A percentile compares a stretch with the other conserved stretches of the same genome.
phyloP scores from a whole-genome alignment of 2,113 vertebrate species.

The Halcyon senegalensis region DNA sequence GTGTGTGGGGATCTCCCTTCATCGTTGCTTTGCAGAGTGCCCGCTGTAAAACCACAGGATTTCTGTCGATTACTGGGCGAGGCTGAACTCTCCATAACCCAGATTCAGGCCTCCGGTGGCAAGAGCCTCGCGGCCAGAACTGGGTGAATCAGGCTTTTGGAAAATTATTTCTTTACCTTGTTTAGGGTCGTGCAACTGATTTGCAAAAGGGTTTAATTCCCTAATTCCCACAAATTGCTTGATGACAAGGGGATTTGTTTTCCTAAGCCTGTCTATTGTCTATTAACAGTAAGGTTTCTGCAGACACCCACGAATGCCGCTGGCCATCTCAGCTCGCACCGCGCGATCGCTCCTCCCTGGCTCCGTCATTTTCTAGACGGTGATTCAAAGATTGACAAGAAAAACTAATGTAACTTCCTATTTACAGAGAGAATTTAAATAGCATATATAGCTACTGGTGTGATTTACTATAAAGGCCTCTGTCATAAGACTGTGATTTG shows the following conservation, averaged over 20 bases:
- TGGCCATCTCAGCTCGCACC: background rate
- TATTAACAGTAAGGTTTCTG: rapidly evolving
- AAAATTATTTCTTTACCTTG: background rate
- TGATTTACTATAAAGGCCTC: background rate
- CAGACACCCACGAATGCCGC: background rate
- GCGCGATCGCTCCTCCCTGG: rapidly evolving
- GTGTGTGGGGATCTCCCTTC: background rate
- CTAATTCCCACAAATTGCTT: background rate
- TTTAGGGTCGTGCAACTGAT: background rate
- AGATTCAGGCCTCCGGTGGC: background rate
- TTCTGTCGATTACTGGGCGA: rapidly evolving
- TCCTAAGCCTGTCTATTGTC: background rate
- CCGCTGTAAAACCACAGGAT: background rate
- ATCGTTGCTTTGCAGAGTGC: no score
- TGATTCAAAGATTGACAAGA: background rate
- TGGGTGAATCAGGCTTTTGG: background rate
- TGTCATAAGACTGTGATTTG: background rate
- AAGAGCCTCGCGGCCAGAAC: background rate
- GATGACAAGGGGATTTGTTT: background rate
- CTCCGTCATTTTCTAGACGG: background rate
- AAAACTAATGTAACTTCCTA: rapidly evolving
- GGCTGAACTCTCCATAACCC: background rate
- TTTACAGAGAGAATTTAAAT: background rate
- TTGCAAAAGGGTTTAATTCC: background rate
- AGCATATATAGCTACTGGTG: rapidly evolving